Evolutionary conservation across 2,888 invertebrate species (phyloP), one percentile per base, ranked within the genome.

Genomic region (Tenodera sinensis): DNA sequence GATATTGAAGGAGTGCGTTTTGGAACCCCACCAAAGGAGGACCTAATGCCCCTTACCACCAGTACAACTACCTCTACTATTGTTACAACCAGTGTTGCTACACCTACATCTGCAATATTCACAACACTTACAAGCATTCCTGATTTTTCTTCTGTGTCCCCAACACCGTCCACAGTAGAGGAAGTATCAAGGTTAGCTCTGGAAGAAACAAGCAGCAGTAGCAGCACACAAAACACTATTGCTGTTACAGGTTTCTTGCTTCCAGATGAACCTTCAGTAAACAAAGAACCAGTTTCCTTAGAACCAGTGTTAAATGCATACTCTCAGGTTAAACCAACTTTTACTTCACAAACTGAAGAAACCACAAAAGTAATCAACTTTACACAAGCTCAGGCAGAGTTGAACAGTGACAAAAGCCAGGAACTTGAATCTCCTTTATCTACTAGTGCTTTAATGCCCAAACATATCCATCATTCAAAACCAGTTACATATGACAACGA

Each of bases 401-500:
- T 3, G 54, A 71, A 25, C 6, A 71, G 20, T 20, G 54, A 71
- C 14, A 71, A 71, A 71, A 71, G 4, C 6, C 6, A 71, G 54
- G 54, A 71, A 71, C 54, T 71, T 20, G 54, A 71, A 71, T 71
- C 54, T 71, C 54, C 54, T 71, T 71, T 71, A 71, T 71, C 54
- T 3, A 71, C 54, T 20, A 71, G 54, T 71, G 54, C 54, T 71
- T 71, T 71, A 7, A 54, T 84, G 27, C 47, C 83, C 28, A 89
- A 83, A 82, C 91, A 89, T 89, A 82, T 90, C 34, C 91, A 90
- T 83, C 90, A 90, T 84, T 89, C 86, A 25, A 91, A 91, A 90
- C 91, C 91, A 28, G 90, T 89, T 14, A 91, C 91, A 20, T 91
- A 90, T 88, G 91, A 91, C 81, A 91, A 91, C 89, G 91, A 91